Percentiles rank a stretch among this genome's conserved stretches.
These are phyloP conservation scores for Andrena trimmerana DNA, from an alignment of 2,888 invertebrate genomes.

Conservation along the genomic window DNA sequence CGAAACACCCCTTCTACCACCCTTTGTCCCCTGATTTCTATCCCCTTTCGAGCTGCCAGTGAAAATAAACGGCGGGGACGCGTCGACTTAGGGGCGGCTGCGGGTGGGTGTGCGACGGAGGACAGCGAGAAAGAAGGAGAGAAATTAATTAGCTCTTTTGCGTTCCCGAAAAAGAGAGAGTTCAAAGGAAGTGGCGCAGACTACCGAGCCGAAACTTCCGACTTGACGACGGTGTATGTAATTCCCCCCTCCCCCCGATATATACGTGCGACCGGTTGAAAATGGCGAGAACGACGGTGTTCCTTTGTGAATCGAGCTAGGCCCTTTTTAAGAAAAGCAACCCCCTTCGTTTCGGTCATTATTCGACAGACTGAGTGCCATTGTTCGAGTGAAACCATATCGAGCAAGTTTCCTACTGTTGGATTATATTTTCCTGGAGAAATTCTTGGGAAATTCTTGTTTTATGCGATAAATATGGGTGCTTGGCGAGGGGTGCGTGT, in stretches of 20 bases:
- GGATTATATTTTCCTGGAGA: background rate
- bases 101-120: conserved; percentile 1
- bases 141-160: conserved; percentile 61
- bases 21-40: conserved; percentile 32
- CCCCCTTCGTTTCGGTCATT: conserved; percentile 40
- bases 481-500: background rate
- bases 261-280: conserved; percentile 55
- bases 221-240: conserved; percentile 66
- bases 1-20: conserved; percentile 34
- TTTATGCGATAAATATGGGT: background rate
- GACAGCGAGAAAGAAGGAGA: conserved; percentile 51
- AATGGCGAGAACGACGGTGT: conserved; percentile 56
- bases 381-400: conserved; percentile 40
- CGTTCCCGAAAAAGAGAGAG: conserved; percentile 70
- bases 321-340: conserved; percentile 43
- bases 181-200: conserved; percentile 82
- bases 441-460: background rate
- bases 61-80: conserved; percentile 69
- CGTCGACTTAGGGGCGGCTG: conserved; percentile 29
- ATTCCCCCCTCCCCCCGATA: conserved; percentile 52
- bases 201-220: conserved; percentile 72
- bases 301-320: conserved; percentile 46
- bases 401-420: conserved; percentile 5
- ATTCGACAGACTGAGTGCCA: conserved; percentile 22
- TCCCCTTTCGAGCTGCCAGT: conserved; percentile 41